These are phyloP conservation scores for Thrips palmi DNA, from an alignment of 1,140 invertebrate species.

Conservation along the genomic window DNA sequence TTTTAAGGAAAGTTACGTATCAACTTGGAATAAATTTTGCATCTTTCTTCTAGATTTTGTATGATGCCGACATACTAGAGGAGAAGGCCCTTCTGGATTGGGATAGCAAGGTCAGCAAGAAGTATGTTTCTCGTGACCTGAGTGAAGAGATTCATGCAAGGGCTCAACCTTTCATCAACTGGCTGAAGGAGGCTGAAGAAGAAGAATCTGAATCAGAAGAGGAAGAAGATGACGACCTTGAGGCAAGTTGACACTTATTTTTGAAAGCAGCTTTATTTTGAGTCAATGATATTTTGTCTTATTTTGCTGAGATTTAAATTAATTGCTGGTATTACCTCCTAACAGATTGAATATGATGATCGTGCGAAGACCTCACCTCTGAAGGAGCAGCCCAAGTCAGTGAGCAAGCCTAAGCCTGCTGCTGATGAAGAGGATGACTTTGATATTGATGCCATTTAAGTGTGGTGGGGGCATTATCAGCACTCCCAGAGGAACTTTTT, in stretches of 20 bases:
- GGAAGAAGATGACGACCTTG: constrained; percentile 49
- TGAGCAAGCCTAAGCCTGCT: constrained; percentile 27
- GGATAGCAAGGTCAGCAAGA: constrained; percentile 83
- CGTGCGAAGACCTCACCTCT: constrained; percentile 55
- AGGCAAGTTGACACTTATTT: constrained; percentile 30
- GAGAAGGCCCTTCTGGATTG: constrained; percentile 89
- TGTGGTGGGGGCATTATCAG: too few species aligned
- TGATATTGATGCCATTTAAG: constrained; percentile 85
- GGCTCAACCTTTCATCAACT: constrained; percentile 85
- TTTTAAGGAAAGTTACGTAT: neutral
- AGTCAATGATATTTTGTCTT: too few species aligned
- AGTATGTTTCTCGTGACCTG: constrained; percentile 82
- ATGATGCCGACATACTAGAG: constrained; percentile 87
- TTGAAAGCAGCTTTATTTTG: too few species aligned
- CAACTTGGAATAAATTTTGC: constrained; percentile 2
- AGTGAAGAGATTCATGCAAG: constrained; percentile 82
- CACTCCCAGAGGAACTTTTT: too few species aligned
- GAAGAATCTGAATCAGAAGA: constrained; percentile 58
- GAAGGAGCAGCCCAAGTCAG: constrained; percentile 36
- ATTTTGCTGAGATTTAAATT: constrained; percentile 10
- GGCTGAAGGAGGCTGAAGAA: constrained; percentile 93
- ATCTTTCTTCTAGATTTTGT: constrained; percentile 57
- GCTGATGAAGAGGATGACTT: constrained; percentile 55
- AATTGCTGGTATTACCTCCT: neutral
- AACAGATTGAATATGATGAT: constrained; percentile 72